These are phyloP conservation scores for Drosophila biarmipes DNA, from an alignment of 1,140 invertebrate genomes.

Conservation along the genomic window DNA sequence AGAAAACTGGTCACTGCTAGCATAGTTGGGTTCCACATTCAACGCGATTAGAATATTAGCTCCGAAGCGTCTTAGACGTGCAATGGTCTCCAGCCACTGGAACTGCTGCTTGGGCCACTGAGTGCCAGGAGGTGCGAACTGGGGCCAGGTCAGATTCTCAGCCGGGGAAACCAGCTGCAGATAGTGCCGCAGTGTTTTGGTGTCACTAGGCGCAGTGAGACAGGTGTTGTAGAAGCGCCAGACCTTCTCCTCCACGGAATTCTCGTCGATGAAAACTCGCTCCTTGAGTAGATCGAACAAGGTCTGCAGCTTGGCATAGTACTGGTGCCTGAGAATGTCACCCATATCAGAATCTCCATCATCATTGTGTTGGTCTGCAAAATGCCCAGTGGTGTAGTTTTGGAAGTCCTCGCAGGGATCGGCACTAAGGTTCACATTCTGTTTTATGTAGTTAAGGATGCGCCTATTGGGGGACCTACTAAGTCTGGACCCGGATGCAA, in stretches of 20 bases:
- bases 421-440: not conserved
- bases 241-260: constrained; percentile 17
- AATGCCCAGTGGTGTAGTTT: not conserved
- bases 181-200: not conserved
- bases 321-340: not conserved
- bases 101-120: constrained; percentile 5
- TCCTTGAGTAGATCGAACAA: not conserved
- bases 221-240: constrained; percentile 20
- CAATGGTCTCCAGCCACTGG: constrained; percentile 12
- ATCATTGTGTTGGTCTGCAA: not conserved
- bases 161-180: constrained; percentile 6
- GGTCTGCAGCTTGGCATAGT: not conserved
- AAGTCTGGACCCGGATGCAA: not conserved
- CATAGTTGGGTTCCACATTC: not conserved
- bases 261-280: not conserved
- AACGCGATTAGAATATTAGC: not conserved
- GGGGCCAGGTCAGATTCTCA: constrained; percentile 12
- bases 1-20: not conserved
- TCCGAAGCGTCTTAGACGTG: not conserved
- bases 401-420: not conserved
- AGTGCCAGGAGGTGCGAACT: not conserved
- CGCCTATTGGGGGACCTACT: not conserved
- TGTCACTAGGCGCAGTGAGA: not conserved
- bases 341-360: not conserved
- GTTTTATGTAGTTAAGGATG: not conserved